A percentile compares a stretch with the other conserved stretches of the same genome.
phyloP scores from a whole-genome alignment of 2,888 invertebrate genomes.

The Polietes domitor region DNA sequence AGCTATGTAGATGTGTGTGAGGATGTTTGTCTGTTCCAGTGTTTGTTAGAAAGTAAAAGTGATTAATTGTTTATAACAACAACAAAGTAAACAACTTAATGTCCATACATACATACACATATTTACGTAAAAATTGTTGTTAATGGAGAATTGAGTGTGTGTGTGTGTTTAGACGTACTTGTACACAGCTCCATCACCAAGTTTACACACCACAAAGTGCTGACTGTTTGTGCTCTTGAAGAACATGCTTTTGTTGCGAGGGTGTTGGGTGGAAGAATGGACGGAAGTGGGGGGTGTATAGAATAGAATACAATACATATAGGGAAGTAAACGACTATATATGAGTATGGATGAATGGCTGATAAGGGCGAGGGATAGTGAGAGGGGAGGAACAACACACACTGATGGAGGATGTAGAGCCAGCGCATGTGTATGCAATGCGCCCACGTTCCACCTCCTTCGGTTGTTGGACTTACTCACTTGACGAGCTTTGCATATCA shows the following conservation, averaged over 20 bases:
- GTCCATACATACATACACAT: background rate
- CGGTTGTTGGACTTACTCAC: slow-evolving; percentile 48
- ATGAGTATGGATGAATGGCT: background rate
- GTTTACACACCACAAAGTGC: slow-evolving; percentile 36
- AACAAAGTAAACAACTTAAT: background rate
- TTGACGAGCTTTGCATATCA: slow-evolving; percentile 55
- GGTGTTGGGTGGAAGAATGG: slow-evolving; percentile 1
- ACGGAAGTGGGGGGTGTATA: background rate
- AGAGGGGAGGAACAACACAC: slow-evolving; percentile 24
- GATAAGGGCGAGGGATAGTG: slow-evolving; percentile 2
- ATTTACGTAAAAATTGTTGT: background rate
- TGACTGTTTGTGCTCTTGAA: slow-evolving; percentile 20
- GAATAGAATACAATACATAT: background rate
- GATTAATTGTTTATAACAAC: background rate
- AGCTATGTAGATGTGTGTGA: too few relatives aligned
- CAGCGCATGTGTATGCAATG: slow-evolving; percentile 47
- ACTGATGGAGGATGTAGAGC: slow-evolving; percentile 24
- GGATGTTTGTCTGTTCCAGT: too few relatives aligned
- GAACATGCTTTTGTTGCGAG: slow-evolving; percentile 32
- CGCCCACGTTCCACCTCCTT: slow-evolving; percentile 39
- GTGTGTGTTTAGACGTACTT: background rate
- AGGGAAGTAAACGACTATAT: too few relatives aligned
- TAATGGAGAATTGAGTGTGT: background rate
- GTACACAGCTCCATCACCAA: slow-evolving; percentile 48
- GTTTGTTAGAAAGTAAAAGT: background rate